Conservation (phyloP, 1,140 invertebrate genomes). For the Scaptomyza montana region DNA sequence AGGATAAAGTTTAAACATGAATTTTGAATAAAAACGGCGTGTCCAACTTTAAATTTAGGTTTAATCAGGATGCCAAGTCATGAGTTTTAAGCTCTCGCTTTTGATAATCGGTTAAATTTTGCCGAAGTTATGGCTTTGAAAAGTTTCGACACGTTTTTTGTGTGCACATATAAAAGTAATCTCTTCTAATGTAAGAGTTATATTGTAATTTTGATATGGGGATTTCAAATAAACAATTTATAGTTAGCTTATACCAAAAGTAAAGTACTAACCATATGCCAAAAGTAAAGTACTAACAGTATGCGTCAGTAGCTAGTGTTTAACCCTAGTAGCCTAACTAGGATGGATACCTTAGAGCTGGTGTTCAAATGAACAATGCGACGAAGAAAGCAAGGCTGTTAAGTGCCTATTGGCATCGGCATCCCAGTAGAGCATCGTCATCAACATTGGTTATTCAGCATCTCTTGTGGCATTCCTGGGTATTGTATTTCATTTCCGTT, state of each 20-base stretch:
- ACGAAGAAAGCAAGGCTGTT: conserved; percentile 6
- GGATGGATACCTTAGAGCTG: conserved; percentile 7
- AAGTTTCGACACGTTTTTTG: too few relatives aligned
- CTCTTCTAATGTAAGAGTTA: not conserved
- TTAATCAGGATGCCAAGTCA: too few relatives aligned
- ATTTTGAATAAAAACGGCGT: too few relatives aligned
- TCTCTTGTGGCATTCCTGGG: conserved; percentile 65
- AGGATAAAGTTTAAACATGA: too few relatives aligned
- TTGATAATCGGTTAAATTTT: too few relatives aligned
- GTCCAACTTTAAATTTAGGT: too few relatives aligned
- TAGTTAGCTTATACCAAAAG: too few relatives aligned
- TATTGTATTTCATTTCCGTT: conserved; percentile 82
- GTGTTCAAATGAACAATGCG: conserved; percentile 8
- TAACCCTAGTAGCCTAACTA: conserved; percentile 1
- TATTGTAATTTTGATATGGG: too few relatives aligned
- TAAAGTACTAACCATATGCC: not conserved
- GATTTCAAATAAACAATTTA: too few relatives aligned
- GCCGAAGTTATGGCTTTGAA: too few relatives aligned
- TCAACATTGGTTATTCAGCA: conserved; percentile 47
- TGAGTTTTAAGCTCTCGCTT: too few relatives aligned
- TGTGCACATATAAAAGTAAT: too few relatives aligned
- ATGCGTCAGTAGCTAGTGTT: conserved; percentile 17
- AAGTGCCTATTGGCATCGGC: conserved; percentile 12
- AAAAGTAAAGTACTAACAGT: not conserved
- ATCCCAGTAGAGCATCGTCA: conserved; percentile 15